Conservation (phyloP, 2,113 vertebrate species). For the Tautogolabrus adspersus region DNA sequence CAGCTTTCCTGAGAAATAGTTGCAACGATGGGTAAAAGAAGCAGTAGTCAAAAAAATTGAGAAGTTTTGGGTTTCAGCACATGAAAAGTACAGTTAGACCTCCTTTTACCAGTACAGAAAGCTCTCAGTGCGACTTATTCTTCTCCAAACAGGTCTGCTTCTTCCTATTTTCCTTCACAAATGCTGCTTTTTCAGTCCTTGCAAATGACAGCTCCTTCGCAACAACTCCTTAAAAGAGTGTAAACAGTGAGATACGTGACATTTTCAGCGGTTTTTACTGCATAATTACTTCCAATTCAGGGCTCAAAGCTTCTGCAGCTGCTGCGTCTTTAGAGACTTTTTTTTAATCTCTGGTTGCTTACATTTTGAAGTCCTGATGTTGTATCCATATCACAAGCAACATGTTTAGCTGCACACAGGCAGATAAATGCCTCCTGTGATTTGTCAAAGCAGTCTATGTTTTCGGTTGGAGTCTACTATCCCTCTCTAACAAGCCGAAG, state of each 20-base stretch:
- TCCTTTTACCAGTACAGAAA: slow-evolving; percentile 9
- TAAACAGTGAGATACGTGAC: slow-evolving; percentile 61
- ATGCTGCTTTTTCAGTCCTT: slow-evolving; percentile 10
- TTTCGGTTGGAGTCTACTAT: slow-evolving; percentile 5
- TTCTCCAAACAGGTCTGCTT: slow-evolving; percentile 29
- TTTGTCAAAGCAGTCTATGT: slow-evolving; percentile 45
- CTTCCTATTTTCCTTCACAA: slow-evolving; percentile 29
- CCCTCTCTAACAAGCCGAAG: slow-evolving; percentile 33
- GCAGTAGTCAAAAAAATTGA: neutral
- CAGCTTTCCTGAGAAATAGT: no score
- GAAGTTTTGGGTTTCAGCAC: slow-evolving; percentile 1
- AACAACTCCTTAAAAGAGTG: slow-evolving; percentile 39
- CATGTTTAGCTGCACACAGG: slow-evolving; percentile 31
- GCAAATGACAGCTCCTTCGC: slow-evolving; percentile 34
- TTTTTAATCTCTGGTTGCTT: slow-evolving; percentile 51
- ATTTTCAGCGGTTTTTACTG: slow-evolving; percentile 45
- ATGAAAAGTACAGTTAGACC: slow-evolving; percentile 10
- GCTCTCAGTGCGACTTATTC: slow-evolving; percentile 16
- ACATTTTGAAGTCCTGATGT: slow-evolving; percentile 51
- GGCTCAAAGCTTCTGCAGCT: neutral
- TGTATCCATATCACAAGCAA: slow-evolving; percentile 35
- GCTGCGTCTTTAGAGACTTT: slow-evolving; percentile 23
- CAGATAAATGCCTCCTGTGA: slow-evolving; percentile 45
- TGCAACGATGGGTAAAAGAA: no score
- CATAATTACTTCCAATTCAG: slow-evolving; percentile 59